A percentile compares a stretch with the other conserved stretches of the same genome.
phyloP scores from a whole-genome alignment of 2,113 vertebrate species.

The Hippocampus abdominalis region DNA sequence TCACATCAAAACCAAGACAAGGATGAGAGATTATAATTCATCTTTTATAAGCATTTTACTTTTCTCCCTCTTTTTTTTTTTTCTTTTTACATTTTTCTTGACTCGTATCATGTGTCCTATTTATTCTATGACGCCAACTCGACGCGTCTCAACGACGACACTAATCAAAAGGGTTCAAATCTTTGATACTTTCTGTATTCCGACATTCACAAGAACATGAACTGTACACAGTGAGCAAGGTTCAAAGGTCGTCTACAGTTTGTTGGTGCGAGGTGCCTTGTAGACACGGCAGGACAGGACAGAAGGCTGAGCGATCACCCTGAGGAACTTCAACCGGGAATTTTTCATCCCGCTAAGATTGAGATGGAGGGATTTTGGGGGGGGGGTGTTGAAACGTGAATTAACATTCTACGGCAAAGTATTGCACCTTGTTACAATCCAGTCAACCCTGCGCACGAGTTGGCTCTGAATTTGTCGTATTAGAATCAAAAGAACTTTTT shows the following conservation, averaged over 20 bases:
- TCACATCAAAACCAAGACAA: conserved; percentile 71
- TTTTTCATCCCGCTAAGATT: background rate
- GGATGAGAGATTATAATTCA: conserved; percentile 67
- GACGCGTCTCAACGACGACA: conserved; percentile 52
- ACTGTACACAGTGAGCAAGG: conserved; percentile 77
- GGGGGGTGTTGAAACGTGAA: background rate
- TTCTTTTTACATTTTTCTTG: conserved; percentile 5
- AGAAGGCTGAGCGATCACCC: conserved; percentile 77
- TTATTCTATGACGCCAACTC: conserved; percentile 60
- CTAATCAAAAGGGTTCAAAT: conserved; percentile 64
- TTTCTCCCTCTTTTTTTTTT: conserved; percentile 36
- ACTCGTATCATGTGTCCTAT: conserved; percentile 57
- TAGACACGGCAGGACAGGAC: conserved; percentile 64
- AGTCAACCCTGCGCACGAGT: conserved; percentile 17
- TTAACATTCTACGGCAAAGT: conserved; percentile 48
- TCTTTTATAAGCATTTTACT: conserved; percentile 42
- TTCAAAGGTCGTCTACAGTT: conserved; percentile 67
- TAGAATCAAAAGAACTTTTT: conserved; percentile 51
- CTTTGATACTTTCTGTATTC: conserved; percentile 71
- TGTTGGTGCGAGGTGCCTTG: conserved; percentile 67
- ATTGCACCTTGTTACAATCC: conserved; percentile 61
- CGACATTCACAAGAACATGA: conserved; percentile 70
- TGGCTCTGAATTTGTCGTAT: conserved; percentile 35
- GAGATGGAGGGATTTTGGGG: background rate
- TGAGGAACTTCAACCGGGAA: conserved; percentile 60